phyloP scores from a whole-genome alignment of 2,797 vertebrate species.

The Cyprinodon diabolis region DNA sequence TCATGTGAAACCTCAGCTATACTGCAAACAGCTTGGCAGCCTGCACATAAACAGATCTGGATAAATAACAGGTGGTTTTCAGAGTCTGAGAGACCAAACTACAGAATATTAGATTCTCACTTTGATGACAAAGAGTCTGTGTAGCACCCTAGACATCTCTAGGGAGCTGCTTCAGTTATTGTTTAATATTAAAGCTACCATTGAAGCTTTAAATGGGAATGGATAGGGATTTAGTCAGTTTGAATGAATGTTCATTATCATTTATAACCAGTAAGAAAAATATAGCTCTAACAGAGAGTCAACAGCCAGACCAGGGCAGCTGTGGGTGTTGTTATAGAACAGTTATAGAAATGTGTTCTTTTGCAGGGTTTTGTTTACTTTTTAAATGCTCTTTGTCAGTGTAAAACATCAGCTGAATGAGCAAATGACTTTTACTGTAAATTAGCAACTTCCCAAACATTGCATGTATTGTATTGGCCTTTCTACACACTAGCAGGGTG shows the following conservation, averaged over 20 bases:
- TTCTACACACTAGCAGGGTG: not conserved
- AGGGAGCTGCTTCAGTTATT: constrained; percentile 41
- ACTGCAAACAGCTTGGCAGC: constrained; percentile 52
- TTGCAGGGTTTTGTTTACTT: not conserved
- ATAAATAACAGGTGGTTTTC: constrained; percentile 65
- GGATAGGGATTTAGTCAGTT: not conserved
- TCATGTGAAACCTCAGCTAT: constrained; percentile 35
- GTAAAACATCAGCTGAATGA: not conserved
- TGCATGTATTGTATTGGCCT: not conserved
- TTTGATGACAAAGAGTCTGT: constrained; percentile 30
- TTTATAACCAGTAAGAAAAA: not conserved
- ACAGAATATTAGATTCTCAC: constrained; percentile 63
- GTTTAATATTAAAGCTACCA: constrained; percentile 25
- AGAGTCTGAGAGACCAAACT: constrained; percentile 41
- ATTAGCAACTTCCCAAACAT: not conserved
- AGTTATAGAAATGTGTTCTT: not conserved
- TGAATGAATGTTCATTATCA: not conserved
- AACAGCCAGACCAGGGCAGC: not conserved
- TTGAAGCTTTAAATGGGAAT: not conserved
- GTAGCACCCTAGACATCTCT: constrained; percentile 30
- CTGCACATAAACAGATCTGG: constrained; percentile 24
- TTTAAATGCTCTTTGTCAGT: not conserved
- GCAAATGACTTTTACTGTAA: no score
- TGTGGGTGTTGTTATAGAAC: not conserved
- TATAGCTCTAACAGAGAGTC: not conserved